phyloP scores from a whole-genome alignment of 2,888 invertebrate species.

The Pyrrhia umbra region DNA sequence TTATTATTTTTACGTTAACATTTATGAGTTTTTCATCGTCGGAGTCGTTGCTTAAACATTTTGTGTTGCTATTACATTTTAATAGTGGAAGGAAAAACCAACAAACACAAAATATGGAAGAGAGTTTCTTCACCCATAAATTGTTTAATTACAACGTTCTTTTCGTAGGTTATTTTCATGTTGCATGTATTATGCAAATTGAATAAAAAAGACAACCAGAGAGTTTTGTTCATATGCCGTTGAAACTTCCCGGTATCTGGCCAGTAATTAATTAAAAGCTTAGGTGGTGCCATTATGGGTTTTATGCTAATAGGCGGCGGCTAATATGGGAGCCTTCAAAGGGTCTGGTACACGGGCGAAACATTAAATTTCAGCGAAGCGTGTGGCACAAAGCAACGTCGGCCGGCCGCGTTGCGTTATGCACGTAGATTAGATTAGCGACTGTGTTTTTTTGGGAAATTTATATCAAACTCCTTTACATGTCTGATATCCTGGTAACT shows the following conservation, averaged over 20 bases:
- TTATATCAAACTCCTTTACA: constrained; percentile 43
- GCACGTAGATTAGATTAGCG: constrained; percentile 75
- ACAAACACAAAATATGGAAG: constrained; percentile 37
- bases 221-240: constrained; percentile 68
- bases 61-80: constrained; percentile 62
- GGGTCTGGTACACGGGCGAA: constrained; percentile 75
- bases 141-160: constrained; percentile 67
- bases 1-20: constrained; percentile 82
- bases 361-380: constrained; percentile 83
- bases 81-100: constrained; percentile 57
- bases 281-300: constrained; percentile 83
- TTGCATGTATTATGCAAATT: constrained; percentile 74
- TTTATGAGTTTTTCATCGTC: constrained; percentile 82
- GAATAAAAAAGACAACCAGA: constrained; percentile 71
- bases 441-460: constrained; percentile 61
- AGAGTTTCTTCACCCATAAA: constrained; percentile 56
- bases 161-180: constrained; percentile 55
- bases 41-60: constrained; percentile 58
- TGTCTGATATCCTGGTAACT: constrained; percentile 46
- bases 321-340: constrained; percentile 86
- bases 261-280: constrained; percentile 88
- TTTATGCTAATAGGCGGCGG: constrained; percentile 86
- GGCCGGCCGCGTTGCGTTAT: constrained; percentile 60
- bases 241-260: constrained; percentile 75
- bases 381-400: constrained; percentile 72